Evolutionary conservation across 2,888 invertebrate genomes (phyloP).

Genomic region (Drosophila paramelanica): DNA sequence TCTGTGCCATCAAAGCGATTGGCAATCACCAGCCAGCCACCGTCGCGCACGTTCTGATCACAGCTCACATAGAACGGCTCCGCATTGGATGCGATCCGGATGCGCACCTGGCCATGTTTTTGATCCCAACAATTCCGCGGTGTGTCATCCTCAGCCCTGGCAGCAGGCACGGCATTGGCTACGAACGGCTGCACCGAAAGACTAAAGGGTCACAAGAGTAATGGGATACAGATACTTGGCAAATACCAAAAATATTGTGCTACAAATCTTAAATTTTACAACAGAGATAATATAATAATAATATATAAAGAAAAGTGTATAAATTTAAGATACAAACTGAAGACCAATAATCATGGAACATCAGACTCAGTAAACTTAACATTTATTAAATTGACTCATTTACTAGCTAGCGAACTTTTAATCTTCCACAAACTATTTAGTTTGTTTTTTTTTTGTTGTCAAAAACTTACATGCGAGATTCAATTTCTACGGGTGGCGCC

Average conservation of each 20-base stretch:
- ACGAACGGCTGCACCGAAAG: neutral
- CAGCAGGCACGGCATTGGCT: neutral
- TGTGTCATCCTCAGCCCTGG: neutral
- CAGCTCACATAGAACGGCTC: constrained; percentile 64
- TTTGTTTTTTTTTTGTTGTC: neutral
- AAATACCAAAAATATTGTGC: too few species aligned
- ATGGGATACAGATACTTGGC: too few species aligned
- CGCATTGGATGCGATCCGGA: constrained; percentile 24
- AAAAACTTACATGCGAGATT: constrained; percentile 40
- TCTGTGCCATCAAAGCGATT: constrained; percentile 62
- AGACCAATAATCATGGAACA: too few species aligned
- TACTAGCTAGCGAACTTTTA: too few species aligned
- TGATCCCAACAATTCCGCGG: constrained; percentile 58
- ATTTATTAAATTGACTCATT: too few species aligned
- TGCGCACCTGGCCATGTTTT: constrained; percentile 58
- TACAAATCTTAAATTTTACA: too few species aligned
- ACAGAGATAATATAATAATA: too few species aligned
- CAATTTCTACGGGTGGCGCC: constrained; percentile 1
- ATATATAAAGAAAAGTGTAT: too few species aligned
- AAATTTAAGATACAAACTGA: too few species aligned
- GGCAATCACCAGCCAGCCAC: constrained; percentile 69
- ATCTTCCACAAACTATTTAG: too few species aligned
- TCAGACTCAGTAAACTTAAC: too few species aligned
- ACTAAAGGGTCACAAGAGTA: neutral
- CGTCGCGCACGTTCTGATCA: constrained; percentile 51